phyloP scores from a whole-genome alignment of 2,113 vertebrate species.

The Trochalopteron elliotii region DNA sequence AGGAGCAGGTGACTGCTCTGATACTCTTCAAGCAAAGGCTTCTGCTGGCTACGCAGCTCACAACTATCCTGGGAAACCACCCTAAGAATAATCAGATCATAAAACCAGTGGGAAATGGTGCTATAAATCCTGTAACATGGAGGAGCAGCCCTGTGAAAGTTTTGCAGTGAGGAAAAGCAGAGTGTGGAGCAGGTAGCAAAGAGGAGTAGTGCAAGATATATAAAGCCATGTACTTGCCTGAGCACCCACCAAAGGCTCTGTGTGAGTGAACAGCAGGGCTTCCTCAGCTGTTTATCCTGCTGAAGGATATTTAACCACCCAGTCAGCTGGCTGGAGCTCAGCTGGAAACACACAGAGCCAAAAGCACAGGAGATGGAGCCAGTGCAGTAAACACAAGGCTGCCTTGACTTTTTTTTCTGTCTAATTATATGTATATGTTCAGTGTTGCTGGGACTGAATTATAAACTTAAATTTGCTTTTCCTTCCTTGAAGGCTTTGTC shows the following conservation, averaged over 20 bases:
- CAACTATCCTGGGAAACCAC: background rate
- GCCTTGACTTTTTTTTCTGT: background rate
- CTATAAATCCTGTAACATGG: background rate
- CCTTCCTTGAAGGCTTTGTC: background rate
- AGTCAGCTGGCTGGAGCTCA: slow-evolving; percentile 59
- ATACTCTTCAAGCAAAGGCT: background rate
- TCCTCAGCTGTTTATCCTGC: slow-evolving; percentile 79
- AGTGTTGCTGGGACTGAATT: background rate
- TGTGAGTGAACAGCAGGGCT: slow-evolving; percentile 74
- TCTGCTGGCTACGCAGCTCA: background rate
- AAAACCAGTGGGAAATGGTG: background rate
- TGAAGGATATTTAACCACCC: slow-evolving; percentile 73
- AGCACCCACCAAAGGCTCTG: slow-evolving; percentile 73
- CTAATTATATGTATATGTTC: background rate
- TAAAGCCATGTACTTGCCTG: slow-evolving; percentile 76
- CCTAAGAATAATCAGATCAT: background rate
- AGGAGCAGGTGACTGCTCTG: background rate
- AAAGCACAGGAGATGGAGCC: background rate
- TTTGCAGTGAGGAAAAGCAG: background rate
- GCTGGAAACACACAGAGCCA: slow-evolving; percentile 8
- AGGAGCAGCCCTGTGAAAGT: background rate
- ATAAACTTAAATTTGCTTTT: background rate
- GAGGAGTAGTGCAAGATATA: background rate
- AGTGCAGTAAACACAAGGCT: background rate
- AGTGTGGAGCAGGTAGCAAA: background rate